These are phyloP conservation scores for Watsonalla cultraria DNA, from an alignment of 2,888 invertebrate species.

Conservation along the genomic window DNA sequence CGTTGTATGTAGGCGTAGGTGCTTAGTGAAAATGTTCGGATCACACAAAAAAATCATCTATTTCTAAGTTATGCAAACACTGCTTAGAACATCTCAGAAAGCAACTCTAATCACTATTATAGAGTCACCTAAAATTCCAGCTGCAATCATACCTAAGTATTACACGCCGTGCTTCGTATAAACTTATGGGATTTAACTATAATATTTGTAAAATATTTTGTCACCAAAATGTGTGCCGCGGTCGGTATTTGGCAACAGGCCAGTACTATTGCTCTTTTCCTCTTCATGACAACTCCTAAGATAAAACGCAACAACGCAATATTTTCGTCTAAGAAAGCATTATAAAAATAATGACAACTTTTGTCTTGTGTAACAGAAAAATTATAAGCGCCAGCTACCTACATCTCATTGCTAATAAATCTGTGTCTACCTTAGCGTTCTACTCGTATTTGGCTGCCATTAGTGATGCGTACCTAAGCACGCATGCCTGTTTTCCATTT, in stretches of 20 bases:
- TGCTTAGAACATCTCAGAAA: neutral
- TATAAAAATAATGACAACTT: conserved; percentile 21
- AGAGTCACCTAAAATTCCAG: neutral
- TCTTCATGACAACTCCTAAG: conserved; percentile 60
- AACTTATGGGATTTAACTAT: conserved; percentile 14
- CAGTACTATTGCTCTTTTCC: conserved; percentile 69
- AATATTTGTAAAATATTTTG: conserved; percentile 66
- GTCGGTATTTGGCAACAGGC: conserved; percentile 65
- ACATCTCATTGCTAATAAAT: neutral
- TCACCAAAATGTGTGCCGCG: conserved; percentile 62
- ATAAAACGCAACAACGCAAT: conserved; percentile 48
- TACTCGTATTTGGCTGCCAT: conserved; percentile 28
- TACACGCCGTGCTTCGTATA: neutral
- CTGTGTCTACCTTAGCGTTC: neutral
- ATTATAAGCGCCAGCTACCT: conserved; percentile 1
- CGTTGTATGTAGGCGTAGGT: neutral
- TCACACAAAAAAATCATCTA: neutral
- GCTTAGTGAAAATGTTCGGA: neutral
- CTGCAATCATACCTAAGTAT: neutral
- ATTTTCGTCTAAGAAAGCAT: conserved; percentile 29
- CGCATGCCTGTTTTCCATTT: conserved; percentile 29
- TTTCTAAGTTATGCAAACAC: neutral
- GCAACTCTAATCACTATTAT: neutral
- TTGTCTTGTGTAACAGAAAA: conserved; percentile 3
- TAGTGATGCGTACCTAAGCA: conserved; percentile 25